A percentile compares a stretch with the other conserved stretches of the same genome.
Evolutionary conservation across 2,888 invertebrate species (phyloP).

Genomic region (Lottia gigantea): DNA sequence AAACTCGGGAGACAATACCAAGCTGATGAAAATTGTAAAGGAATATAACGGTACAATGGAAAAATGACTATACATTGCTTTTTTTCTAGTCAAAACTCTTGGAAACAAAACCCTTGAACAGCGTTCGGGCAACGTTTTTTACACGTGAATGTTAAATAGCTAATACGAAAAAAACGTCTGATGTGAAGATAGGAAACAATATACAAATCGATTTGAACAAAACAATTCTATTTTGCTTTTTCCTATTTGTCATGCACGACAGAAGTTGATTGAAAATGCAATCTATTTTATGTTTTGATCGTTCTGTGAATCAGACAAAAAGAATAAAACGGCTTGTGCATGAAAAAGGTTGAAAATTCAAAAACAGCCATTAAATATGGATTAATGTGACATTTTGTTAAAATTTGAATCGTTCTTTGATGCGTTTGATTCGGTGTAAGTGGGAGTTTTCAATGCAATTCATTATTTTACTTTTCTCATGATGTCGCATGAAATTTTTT

Average conservation of each 20-base stretch:
- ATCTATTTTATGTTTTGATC: not conserved
- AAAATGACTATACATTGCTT: constrained; percentile 10
- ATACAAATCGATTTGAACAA: constrained; percentile 7
- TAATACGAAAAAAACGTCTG: not conserved
- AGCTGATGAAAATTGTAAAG: constrained; percentile 2
- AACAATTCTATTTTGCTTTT: constrained; percentile 1
- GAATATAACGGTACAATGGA: constrained; percentile 5
- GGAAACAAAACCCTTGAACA: not conserved
- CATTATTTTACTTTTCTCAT: no score
- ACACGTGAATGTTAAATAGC: constrained; percentile 5
- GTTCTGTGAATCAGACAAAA: constrained; percentile 5
- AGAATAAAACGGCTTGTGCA: not conserved
- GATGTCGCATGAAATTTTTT: no score
- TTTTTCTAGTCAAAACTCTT: constrained; percentile 1
- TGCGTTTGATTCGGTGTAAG: no score
- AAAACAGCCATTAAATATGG: no score
- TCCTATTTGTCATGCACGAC: constrained; percentile 5
- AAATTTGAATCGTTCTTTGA: no score
- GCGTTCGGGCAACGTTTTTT: not conserved
- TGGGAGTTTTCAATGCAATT: no score
- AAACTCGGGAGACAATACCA: not conserved
- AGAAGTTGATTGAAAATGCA: constrained; percentile 1
- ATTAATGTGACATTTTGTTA: no score
- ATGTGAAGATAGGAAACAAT: not conserved
- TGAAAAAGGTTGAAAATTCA: no score